Evolutionary conservation across 1,140 invertebrate genomes (phyloP).

Genomic region (Aphelenchoides fujianensis): DNA sequence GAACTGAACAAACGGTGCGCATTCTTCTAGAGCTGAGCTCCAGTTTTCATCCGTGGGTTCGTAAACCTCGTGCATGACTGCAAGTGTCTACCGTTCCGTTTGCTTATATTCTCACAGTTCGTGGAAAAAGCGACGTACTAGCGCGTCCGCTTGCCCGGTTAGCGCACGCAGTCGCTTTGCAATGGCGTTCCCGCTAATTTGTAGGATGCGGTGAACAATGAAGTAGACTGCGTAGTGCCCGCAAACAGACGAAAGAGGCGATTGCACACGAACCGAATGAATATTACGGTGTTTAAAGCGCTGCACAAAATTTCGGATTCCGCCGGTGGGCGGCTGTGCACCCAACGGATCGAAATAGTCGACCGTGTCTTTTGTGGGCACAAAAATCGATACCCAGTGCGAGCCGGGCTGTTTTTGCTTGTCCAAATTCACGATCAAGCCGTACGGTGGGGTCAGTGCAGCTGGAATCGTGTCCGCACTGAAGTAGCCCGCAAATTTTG

Average conservation of each 20-base stretch:
- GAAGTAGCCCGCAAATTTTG: not conserved
- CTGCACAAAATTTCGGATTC: not conserved
- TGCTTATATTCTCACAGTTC: not conserved
- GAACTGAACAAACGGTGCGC: not conserved
- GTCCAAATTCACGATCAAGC: not conserved
- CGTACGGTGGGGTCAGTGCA: not conserved
- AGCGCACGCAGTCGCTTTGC: not conserved
- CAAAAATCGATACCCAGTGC: not conserved
- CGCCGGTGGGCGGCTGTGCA: not conserved
- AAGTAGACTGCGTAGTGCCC: not conserved
- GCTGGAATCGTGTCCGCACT: not conserved
- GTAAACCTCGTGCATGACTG: not conserved
- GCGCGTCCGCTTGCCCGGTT: not conserved
- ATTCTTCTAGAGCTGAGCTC: not conserved
- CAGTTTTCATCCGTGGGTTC: not conserved
- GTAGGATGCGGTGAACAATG: not conserved
- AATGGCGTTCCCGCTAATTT: not conserved
- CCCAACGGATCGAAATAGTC: constrained; percentile 1
- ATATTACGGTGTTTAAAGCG: not conserved
- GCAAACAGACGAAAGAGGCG: not conserved
- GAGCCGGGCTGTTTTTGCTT: not conserved
- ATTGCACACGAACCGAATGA: not conserved
- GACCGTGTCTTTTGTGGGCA: not conserved
- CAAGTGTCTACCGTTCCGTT: not conserved
- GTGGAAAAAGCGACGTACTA: not conserved